Percentiles rank a stretch among this genome's conserved stretches.
These are phyloP conservation scores for Chymomyza procnemis DNA, from an alignment of 2,888 invertebrate species.

Conservation along the genomic window DNA sequence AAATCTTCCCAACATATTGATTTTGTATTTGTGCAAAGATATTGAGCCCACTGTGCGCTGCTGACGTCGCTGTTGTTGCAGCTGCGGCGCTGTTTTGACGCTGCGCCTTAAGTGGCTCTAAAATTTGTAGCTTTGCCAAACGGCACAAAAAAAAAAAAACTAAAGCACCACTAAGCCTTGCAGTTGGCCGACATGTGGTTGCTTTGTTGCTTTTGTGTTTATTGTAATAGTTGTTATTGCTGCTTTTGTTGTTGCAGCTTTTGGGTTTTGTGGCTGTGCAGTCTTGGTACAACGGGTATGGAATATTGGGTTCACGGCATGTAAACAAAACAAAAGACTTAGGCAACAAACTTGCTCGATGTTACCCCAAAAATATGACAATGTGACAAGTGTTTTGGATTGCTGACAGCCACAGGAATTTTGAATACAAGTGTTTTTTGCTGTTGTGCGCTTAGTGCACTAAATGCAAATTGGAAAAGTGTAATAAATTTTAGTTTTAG, in stretches of 20 bases:
- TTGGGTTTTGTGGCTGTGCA: constrained; percentile 3
- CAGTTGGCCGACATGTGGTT: constrained; percentile 7
- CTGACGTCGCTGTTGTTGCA: constrained; percentile 7
- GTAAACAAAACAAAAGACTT: constrained; percentile 49
- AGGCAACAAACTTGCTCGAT: constrained; percentile 50
- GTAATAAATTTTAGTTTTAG: not conserved
- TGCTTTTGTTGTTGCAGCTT: not conserved
- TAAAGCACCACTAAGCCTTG: constrained; percentile 17
- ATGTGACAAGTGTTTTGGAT: not conserved
- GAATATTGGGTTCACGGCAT: not conserved
- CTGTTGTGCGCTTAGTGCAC: constrained; percentile 5
- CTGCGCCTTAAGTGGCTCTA: constrained; percentile 9
- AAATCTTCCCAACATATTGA: too few relatives aligned
- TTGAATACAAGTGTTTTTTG: not conserved
- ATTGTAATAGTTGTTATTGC: not conserved
- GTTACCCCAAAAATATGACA: constrained; percentile 13
- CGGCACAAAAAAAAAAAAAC: not conserved
- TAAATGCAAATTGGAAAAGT: constrained; percentile 49
- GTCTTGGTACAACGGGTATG: constrained; percentile 4
- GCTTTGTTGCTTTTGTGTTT: constrained; percentile 1
- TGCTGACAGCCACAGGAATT: constrained; percentile 39
- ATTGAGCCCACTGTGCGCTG: not conserved
- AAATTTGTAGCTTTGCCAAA: constrained; percentile 17
- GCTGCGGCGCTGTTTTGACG: constrained; percentile 4
- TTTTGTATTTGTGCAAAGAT: too few relatives aligned